phyloP scores from a whole-genome alignment of 2,113 vertebrate genomes.

The Propithecus coquereli region DNA sequence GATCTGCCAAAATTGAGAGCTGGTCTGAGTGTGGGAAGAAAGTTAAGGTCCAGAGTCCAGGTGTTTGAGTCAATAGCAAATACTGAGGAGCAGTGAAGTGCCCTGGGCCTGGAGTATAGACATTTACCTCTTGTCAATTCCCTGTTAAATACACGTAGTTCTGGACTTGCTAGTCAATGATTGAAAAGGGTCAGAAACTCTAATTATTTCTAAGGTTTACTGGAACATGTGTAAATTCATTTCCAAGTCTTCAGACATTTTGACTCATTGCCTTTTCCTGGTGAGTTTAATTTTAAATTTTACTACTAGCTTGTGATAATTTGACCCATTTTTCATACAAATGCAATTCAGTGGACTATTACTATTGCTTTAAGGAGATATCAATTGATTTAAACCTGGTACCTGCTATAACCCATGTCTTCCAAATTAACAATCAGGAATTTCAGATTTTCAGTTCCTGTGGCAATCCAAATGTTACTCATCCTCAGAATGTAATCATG shows the following conservation, averaged over 20 bases:
- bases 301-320: not conserved
- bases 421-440: not conserved
- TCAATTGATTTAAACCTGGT: not conserved
- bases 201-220: not conserved
- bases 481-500: not conserved
- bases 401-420: not conserved
- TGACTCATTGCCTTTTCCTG: not conserved
- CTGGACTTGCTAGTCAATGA: not conserved
- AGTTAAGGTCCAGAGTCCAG: not conserved
- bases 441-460: not conserved
- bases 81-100: not conserved
- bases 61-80: not conserved
- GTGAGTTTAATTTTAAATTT: slow-evolving; percentile 18
- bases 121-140: not conserved
- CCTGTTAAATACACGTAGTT: not conserved
- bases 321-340: not conserved
- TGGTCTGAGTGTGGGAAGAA: not conserved
- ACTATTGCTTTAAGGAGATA: not conserved
- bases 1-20: not conserved
- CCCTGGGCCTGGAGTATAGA: not conserved
- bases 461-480: not conserved
- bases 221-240: not conserved
- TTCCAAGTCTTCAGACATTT: not conserved
- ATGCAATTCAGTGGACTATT: not conserved
- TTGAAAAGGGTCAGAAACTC: not conserved